These are phyloP conservation scores for Cephus pulcher DNA, from an alignment of 2,888 invertebrate species.

Conservation along the genomic window DNA sequence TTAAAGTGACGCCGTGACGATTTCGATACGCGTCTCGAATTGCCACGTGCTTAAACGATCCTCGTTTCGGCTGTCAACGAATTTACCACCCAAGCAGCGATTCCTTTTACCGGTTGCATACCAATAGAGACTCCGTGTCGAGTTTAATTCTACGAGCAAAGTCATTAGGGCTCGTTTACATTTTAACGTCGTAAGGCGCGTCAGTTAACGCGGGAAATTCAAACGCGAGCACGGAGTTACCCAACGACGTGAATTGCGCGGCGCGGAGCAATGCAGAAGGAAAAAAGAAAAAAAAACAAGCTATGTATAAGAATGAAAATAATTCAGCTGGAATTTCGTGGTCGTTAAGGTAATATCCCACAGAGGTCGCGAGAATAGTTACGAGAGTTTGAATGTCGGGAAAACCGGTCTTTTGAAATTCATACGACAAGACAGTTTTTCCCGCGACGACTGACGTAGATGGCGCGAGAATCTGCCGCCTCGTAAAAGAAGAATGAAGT, in stretches of 20 bases:
- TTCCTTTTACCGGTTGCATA: background rate
- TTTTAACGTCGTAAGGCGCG: background rate
- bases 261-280: background rate
- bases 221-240: background rate
- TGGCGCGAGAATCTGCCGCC: background rate
- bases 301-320: background rate
- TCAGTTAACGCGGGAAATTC: background rate
- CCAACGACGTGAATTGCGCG: background rate
- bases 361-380: background rate
- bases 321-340: background rate
- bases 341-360: background rate
- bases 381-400: background rate
- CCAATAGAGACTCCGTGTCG: background rate
- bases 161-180: background rate
- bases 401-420: background rate
- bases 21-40: background rate
- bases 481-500: background rate
- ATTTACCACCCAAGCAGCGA: background rate
- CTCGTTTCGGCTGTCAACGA: background rate
- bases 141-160: background rate
- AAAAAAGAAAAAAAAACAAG: background rate
- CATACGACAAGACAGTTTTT: background rate
- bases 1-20: background rate
- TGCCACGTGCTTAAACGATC: slow-evolving; percentile 2
- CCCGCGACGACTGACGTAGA: background rate